Conservation (phyloP, 2,113 vertebrate species). For the Coreoperca whiteheadi region DNA sequence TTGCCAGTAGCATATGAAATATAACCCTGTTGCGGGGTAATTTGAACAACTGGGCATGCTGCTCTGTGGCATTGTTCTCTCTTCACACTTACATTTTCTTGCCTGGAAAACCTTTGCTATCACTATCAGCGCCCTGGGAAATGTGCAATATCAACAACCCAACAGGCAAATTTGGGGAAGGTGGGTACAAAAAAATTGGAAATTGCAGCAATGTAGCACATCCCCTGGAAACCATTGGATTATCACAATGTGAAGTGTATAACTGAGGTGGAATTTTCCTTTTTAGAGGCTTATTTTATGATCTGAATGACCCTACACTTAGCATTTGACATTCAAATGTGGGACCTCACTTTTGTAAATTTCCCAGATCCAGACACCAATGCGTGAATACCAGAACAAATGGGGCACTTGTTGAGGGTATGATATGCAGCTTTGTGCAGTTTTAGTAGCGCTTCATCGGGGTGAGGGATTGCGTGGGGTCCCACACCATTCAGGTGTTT, state of each 20-base stretch:
- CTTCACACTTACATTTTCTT: slow-evolving; percentile 25
- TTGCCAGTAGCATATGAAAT: slow-evolving; percentile 54
- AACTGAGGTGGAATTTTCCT: slow-evolving; percentile 4
- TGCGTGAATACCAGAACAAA: not conserved
- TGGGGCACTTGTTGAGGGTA: not conserved
- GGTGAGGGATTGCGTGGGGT: slow-evolving; percentile 33
- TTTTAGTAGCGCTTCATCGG: slow-evolving; percentile 5
- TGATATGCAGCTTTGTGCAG: not conserved
- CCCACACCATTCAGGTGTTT: slow-evolving; percentile 55
- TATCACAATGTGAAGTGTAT: not conserved
- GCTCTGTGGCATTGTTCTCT: slow-evolving; percentile 53
- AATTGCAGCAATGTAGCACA: slow-evolving; percentile 22
- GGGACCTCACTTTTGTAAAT: not conserved
- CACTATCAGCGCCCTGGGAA: slow-evolving; percentile 1
- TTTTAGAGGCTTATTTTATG: not conserved
- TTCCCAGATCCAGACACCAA: not conserved
- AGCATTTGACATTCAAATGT: not conserved
- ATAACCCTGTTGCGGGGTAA: slow-evolving; percentile 32
- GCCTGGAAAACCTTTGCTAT: not conserved
- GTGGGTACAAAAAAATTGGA: slow-evolving; percentile 19
- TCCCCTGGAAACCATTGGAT: not conserved
- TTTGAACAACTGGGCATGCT: slow-evolving; percentile 49
- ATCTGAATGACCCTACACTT: not conserved
- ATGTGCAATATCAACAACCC: slow-evolving; percentile 28
- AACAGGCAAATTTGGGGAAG: slow-evolving; percentile 23